These are phyloP conservation scores for Ectropis crepuscularia DNA, from an alignment of 2,888 invertebrate genomes.

Conservation along the genomic window DNA sequence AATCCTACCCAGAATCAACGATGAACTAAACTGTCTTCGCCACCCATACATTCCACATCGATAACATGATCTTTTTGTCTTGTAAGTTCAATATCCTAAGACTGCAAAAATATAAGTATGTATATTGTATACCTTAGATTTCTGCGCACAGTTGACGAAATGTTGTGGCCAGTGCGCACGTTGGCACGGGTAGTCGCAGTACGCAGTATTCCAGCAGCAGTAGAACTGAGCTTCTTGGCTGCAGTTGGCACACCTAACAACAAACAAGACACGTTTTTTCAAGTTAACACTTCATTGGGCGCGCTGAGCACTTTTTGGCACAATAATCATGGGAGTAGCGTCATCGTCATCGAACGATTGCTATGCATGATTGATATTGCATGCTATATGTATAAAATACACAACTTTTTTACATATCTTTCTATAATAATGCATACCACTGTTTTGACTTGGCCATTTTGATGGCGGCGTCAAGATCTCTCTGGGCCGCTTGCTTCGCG, in stretches of 20 bases:
- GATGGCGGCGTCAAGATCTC: constrained; percentile 89
- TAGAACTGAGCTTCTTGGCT: constrained; percentile 95
- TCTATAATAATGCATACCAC: constrained; percentile 83
- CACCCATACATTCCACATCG: too few relatives aligned
- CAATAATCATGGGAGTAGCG: too few relatives aligned
- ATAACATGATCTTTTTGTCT: too few relatives aligned
- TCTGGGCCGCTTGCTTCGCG: constrained; percentile 86
- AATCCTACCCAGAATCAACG: too few relatives aligned
- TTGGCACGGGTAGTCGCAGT: constrained; percentile 96
- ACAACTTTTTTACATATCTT: too few relatives aligned
- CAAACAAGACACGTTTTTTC: constrained; percentile 3
- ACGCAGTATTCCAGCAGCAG: constrained; percentile 98
- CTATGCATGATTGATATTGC: too few relatives aligned
- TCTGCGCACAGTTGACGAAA: constrained; percentile 76
- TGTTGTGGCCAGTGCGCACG: constrained; percentile 94
- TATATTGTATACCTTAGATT: constrained; percentile 51
- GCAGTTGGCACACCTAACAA: constrained; percentile 91
- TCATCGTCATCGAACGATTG: too few relatives aligned
- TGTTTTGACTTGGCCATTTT: constrained; percentile 93
- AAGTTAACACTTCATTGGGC: background rate
- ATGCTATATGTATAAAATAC: too few relatives aligned
- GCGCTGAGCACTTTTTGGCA: background rate
- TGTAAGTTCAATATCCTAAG: too few relatives aligned
- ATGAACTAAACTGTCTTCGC: too few relatives aligned
- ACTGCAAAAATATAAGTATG: too few relatives aligned